Conservation (phyloP, 2,113 vertebrate genomes). For the Microtus pennsylvanicus region DNA sequence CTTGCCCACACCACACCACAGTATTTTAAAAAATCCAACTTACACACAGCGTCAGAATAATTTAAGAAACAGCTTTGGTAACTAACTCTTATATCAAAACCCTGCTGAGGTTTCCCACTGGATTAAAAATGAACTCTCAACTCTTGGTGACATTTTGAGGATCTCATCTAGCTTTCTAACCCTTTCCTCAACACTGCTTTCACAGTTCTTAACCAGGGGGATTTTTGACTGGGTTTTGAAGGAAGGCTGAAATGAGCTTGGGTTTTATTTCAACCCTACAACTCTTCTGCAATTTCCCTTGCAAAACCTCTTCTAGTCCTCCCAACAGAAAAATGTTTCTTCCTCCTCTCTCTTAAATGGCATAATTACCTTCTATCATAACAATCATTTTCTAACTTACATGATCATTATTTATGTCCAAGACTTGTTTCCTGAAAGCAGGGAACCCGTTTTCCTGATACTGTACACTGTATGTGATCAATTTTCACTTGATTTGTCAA, state of each 20-base stretch:
- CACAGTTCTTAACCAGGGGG: neutral
- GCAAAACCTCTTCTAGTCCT: constrained; percentile 21
- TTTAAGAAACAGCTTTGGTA: neutral
- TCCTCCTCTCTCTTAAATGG: constrained; percentile 14
- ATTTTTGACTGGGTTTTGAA: neutral
- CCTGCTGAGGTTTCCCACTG: neutral
- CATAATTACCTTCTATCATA: constrained; percentile 13
- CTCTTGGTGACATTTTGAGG: neutral
- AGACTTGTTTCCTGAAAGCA: constrained; percentile 28
- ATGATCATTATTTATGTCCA: neutral
- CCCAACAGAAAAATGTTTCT: neutral
- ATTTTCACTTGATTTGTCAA: neutral
- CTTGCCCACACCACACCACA: neutral
- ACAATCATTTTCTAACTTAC: constrained; percentile 25
- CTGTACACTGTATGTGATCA: neutral
- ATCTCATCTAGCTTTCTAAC: neutral
- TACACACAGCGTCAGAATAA: neutral
- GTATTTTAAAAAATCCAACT: neutral
- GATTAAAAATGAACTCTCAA: constrained; percentile 5
- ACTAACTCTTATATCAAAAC: neutral
- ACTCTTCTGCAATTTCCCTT: constrained; percentile 34
- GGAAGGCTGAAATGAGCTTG: neutral
- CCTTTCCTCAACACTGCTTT: neutral
- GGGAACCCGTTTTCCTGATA: neutral
- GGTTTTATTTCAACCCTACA: neutral